These are phyloP conservation scores for Lissonota sp. DNA, from an alignment of 2,888 invertebrate species.

Conservation along the genomic window DNA sequence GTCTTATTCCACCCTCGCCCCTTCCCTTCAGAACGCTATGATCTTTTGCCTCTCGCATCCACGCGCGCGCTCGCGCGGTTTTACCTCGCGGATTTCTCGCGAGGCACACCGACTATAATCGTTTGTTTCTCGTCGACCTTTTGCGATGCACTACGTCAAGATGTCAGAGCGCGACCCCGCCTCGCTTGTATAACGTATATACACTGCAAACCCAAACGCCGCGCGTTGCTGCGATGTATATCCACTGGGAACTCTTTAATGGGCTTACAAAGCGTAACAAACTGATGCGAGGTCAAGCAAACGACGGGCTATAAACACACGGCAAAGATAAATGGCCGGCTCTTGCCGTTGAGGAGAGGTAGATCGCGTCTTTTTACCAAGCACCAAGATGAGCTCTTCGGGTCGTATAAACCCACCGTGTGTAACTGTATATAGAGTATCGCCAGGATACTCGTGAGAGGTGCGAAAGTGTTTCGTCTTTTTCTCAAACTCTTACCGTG, in stretches of 20 bases:
- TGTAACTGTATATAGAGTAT: slow-evolving; percentile 21
- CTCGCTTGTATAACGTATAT: slow-evolving; percentile 67
- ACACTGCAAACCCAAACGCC: background rate
- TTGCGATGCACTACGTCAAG: slow-evolving; percentile 83
- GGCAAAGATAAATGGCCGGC: slow-evolving; percentile 81
- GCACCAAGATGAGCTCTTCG: slow-evolving; percentile 14
- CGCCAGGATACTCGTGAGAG: slow-evolving; percentile 17
- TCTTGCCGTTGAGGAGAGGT: background rate
- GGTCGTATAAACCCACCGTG: slow-evolving; percentile 2
- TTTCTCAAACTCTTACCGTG: slow-evolving; percentile 8
- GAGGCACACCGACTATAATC: slow-evolving; percentile 72
- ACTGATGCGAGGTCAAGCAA: slow-evolving; percentile 83
- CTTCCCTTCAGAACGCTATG: background rate
- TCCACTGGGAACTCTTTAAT: slow-evolving; percentile 82
- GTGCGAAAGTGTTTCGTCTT: slow-evolving; percentile 53
- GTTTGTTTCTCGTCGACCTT: slow-evolving; percentile 82
- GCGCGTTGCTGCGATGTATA: slow-evolving; percentile 67
- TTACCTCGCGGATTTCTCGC: slow-evolving; percentile 11
- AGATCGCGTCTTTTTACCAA: too few relatives aligned
- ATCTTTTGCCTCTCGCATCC: slow-evolving; percentile 3
- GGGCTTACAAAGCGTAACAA: slow-evolving; percentile 84
- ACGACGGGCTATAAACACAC: slow-evolving; percentile 83
- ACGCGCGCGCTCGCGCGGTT: slow-evolving; percentile 44
- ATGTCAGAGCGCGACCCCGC: slow-evolving; percentile 82
- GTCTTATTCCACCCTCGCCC: too few relatives aligned